Evolutionary conservation across 2,888 invertebrate genomes (phyloP), one percentile per base, ranked within the genome.

Genomic region (Pseudeuparius sepicola): DNA sequence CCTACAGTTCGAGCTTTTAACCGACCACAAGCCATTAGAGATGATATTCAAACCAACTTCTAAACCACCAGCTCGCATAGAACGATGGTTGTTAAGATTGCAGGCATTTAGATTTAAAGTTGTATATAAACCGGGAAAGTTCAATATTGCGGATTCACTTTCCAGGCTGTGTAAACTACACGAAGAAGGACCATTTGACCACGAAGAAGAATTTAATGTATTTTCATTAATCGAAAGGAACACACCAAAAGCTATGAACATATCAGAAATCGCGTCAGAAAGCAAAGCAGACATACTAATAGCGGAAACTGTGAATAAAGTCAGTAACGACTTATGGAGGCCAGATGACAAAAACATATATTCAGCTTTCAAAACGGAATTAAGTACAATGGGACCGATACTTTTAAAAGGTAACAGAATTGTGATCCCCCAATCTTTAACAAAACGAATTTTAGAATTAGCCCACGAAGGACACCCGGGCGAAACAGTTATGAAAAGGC

Each of bases 1-100:
- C 7, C 38, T 55, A 7, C 43, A 51, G 3, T 67, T 67, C 44
- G 53, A 50, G 9, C 41, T 56, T 23, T 40, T 52, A 1, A 54
- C 48, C 2, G 53, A 55, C 35, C 53, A 54, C 29, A 50, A 53
- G 38, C 60, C 64, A 2, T 42, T 67, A 15, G 50, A 55, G 31
- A 46, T 43, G 6, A 53, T 55, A 20, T 55, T 56, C 31, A 42
- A 41, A 16, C 46, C 39, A n/a, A 44, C 35, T 5, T 45, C 48
- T 7, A n/a, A n/a, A n/a, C n/a, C n/a, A n/a, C n/a, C n/a, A n/a
- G n/a, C n/a, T n/a, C n/a, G n/a, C n/a, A n/a, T 50, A 14, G 46
- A 52, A 36, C 24, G 50, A 14, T 51, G 50, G 51, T 34, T 50
- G 3, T 28, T 52, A n/a, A 17, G 49, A 15, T 26, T 50, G 11